phyloP scores from a whole-genome alignment of 1,140 invertebrate species.

The Dendrolimus punctatus region DNA sequence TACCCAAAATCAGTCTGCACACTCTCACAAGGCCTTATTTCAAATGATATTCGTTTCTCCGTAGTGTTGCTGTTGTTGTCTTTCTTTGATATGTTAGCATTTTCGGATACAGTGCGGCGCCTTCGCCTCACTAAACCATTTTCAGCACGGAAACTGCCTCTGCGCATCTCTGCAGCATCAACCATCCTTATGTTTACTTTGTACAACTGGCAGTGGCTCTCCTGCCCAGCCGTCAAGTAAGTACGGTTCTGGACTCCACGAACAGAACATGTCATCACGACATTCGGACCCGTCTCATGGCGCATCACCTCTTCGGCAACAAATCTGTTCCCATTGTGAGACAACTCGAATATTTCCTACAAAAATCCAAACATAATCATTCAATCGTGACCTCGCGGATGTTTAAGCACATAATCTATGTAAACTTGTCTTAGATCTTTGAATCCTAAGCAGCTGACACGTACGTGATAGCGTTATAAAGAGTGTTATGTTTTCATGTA shows the following conservation, averaged over 20 bases:
- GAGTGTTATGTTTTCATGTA: neutral
- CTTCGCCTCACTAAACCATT: slow-evolving; percentile 61
- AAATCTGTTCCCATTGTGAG: slow-evolving; percentile 85
- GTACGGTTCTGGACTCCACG: slow-evolving; percentile 74
- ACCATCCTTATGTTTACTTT: slow-evolving; percentile 82
- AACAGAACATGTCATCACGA: slow-evolving; percentile 92
- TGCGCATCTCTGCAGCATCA: slow-evolving; percentile 58
- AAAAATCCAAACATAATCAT: slow-evolving; percentile 19
- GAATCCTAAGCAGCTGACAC: slow-evolving; percentile 32
- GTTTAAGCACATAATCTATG: neutral
- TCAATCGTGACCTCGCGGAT: slow-evolving; percentile 1
- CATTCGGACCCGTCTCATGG: slow-evolving; percentile 89
- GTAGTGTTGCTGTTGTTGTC: slow-evolving; percentile 60
- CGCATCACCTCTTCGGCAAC: slow-evolving; percentile 88
- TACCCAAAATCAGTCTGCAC: slow-evolving; percentile 87
- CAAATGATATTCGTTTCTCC: slow-evolving; percentile 79
- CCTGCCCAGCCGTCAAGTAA: slow-evolving; percentile 90
- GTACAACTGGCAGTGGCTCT: slow-evolving; percentile 93
- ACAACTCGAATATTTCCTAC: slow-evolving; percentile 94
- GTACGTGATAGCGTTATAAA: slow-evolving; percentile 12
- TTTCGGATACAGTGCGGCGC: slow-evolving; percentile 55
- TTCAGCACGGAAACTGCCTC: slow-evolving; percentile 65
- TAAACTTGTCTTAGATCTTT: neutral
- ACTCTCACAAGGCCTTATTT: slow-evolving; percentile 81
- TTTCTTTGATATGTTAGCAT: slow-evolving; percentile 58